Evolutionary conservation across 1,140 invertebrate species (phyloP), one percentile per base, ranked within the genome.

Genomic region (Cydia amplana): DNA sequence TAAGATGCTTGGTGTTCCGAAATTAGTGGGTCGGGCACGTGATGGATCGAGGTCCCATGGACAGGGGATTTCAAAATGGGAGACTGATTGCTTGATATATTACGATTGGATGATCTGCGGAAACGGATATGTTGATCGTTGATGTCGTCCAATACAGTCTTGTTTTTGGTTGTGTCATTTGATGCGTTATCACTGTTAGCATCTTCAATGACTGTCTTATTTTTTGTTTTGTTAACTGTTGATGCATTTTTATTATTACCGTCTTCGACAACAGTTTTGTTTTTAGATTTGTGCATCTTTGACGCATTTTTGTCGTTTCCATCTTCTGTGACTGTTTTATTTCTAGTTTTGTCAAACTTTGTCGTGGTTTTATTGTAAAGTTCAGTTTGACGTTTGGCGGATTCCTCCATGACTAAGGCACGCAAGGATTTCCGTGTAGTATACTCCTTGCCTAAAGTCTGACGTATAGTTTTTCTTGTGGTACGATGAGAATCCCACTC

Each of bases 401-500:
- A 87, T 80, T 90, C 88, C 74, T 92, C 89, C 88, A 92, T 90
- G 2, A 92, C 90, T 16, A 92, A 70, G 0, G 90, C 82, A 20
- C 90, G 73, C 73, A 92, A 78, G 14, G 90, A 91, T 78, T 91
- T 92, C 51, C 87, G 79, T 7, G 81, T 84, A n/a, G 86, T 89
- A 46, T 89, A 90, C 78, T 91, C 88, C 81, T 84, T 88, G 1
- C 90, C 90, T 14, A 92, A 86, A 12, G 90, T 92, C 75, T 90
- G 83, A 67, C 89, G 77, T 51, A 92, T 72, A 0, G 89, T 92
- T 82, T 87, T 86, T n/a, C 89, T 79, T 1, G 90, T 92, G 1
- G 85, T 90, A 78, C 88, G 84, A 72, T 92, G 90, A 0, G 90
- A 92, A 72, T 92, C 90, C 89, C 90, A 92, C 4, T 83, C 86